phyloP scores from a whole-genome alignment of 2,888 invertebrate species.

The Dicycla oo region DNA sequence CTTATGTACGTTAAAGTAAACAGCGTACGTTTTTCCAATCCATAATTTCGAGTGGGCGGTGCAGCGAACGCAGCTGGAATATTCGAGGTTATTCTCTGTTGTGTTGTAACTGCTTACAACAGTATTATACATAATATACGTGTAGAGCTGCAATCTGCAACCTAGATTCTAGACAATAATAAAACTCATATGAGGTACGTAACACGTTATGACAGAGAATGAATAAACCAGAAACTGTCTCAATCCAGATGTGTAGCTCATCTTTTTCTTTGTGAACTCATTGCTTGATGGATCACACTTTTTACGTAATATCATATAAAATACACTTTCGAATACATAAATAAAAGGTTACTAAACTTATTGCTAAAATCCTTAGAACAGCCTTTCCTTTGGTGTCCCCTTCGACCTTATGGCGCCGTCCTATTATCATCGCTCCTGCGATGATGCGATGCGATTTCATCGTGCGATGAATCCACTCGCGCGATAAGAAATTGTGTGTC shows the following conservation, averaged over 20 bases:
- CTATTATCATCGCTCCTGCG: no score
- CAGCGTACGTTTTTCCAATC: constrained; percentile 48
- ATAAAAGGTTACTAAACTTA: no score
- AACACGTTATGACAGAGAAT: constrained; percentile 52
- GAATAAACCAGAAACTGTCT: constrained; percentile 35
- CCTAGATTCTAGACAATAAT: constrained; percentile 59
- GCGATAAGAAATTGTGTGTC: no score
- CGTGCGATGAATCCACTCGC: no score
- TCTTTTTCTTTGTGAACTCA: neutral
- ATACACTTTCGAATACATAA: no score
- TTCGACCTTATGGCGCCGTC: no score
- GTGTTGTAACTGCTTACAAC: constrained; percentile 59
- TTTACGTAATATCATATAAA: no score
- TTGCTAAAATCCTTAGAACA: no score
- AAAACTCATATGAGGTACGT: constrained; percentile 49
- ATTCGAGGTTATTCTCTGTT: constrained; percentile 56
- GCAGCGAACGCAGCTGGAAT: constrained; percentile 49
- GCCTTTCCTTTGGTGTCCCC: no score
- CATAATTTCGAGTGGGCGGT: constrained; percentile 48
- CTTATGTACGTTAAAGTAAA: constrained; percentile 24
- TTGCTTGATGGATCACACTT: neutral
- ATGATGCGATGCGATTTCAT: no score
- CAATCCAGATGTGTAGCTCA: constrained; percentile 5
- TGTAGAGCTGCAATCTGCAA: constrained; percentile 46
- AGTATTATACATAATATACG: constrained; percentile 48